Percentiles rank a stretch among this genome's conserved stretches.
Conservation (phyloP, 2,888 invertebrate genomes). For the Dysmachus trigonus region DNA sequence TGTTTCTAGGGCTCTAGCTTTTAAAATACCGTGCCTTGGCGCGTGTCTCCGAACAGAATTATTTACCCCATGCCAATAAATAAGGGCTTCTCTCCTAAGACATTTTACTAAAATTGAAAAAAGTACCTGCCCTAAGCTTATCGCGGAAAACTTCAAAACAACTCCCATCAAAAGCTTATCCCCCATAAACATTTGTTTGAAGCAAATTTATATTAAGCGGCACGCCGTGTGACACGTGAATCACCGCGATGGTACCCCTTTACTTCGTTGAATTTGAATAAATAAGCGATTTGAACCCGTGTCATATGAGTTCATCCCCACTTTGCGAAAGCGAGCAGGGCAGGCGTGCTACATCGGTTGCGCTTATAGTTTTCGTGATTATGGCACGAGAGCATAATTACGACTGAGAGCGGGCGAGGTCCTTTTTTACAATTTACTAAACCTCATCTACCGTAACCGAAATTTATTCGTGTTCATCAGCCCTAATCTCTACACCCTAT, state of each 20-base stretch:
- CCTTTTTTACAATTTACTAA: constrained; percentile 31
- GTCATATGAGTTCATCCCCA: neutral
- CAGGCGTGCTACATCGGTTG: too few relatives aligned
- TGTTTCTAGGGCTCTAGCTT: neutral
- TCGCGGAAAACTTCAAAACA: neutral
- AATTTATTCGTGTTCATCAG: constrained; percentile 49
- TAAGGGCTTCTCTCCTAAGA: neutral
- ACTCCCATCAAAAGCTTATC: neutral
- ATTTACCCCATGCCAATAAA: neutral
- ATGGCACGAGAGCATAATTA: neutral
- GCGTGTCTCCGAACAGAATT: neutral
- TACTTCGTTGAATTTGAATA: neutral
- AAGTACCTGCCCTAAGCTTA: neutral
- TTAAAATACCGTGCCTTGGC: neutral
- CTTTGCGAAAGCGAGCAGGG: neutral
- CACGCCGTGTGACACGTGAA: neutral
- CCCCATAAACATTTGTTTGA: neutral
- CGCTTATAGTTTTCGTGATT: neutral
- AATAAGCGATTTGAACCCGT: neutral
- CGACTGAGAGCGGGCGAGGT: neutral
- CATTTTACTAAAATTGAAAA: neutral
- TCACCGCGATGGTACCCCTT: neutral
- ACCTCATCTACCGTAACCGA: constrained; percentile 47
- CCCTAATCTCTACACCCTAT: constrained; percentile 47
- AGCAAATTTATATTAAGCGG: neutral